Base-by-base conservation (phyloP, 2,797 vertebrate genomes). In the Xenopus petersii region DNA sequence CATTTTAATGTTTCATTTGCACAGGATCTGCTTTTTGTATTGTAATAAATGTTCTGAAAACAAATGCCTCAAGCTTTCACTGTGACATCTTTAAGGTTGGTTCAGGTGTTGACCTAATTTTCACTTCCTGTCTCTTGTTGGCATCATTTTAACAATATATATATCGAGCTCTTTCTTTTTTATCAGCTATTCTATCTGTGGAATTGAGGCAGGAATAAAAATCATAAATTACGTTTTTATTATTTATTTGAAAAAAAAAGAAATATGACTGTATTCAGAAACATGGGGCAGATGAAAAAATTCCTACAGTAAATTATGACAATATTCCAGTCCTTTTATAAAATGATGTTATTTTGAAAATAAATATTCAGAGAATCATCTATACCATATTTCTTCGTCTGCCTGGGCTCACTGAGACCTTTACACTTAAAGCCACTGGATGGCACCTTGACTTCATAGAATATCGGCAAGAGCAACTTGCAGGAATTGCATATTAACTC, bases 401-500 rank as follows among this genome's bases (percentile, higher is more conserved):
- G 36, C 8, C 36, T 42, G 36, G 8, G 8, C 36, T 5, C 8
- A 42, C 36, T 42, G 36, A 42, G 15, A 16, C 30, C 15, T 67
- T 67, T 61, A 54, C 71, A 58, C 7, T 15, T 24, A n/a, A 74
- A 58, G 77, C 87, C 87, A 89, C 86, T 85, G 86, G 86, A 85
- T 88, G 86, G 86, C 87, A 83, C 85, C 83, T 88, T 81, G 71
- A 84, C 84, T 83, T 83, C 81, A 82, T 5, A 5, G 30, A 81
- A 58, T 47, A 33, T 58, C 63, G 9, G 46, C n/a, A n/a, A 16
- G 64, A 70, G 16, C 16, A 71, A 49, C 9, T 17, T 51, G 56
- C 56, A 42, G 36, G 6, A 42, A 42, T 7, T 42, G 36, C 6
- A 42, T 42, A 42, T 42, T 42, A 42, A 42, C 36, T 42, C 36